Evolutionary conservation across 1,140 invertebrate species (phyloP).

Genomic region (Anastrepha ludens): DNA sequence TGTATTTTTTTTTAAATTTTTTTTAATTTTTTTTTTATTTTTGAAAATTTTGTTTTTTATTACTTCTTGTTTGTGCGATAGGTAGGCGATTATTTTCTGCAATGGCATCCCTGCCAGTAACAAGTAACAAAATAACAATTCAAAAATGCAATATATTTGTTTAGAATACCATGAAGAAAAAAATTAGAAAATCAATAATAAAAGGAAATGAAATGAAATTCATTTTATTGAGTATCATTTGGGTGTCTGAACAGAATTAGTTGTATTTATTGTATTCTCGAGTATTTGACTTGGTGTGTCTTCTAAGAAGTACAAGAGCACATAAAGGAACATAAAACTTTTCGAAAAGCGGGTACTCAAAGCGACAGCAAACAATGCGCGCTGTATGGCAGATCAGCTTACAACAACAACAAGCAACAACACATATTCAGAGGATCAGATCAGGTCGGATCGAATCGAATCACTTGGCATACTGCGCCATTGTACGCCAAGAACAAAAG

Average conservation of each 20-base stretch:
- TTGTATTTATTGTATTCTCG: conserved; percentile 15
- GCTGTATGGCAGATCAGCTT: not conserved
- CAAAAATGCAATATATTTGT: not conserved
- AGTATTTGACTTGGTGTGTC: conserved; percentile 24
- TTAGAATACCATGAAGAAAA: not conserved
- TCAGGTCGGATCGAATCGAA: too few species aligned
- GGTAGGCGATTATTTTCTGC: too few species aligned
- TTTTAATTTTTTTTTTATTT: too few species aligned
- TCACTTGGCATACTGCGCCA: too few species aligned
- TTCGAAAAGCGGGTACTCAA: not conserved
- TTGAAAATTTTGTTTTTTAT: too few species aligned
- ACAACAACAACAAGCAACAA: not conserved
- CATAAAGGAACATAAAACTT: not conserved
- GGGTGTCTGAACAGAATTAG: not conserved
- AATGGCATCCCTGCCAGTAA: not conserved
- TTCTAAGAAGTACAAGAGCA: not conserved
- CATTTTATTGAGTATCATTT: not conserved
- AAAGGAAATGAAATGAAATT: not conserved
- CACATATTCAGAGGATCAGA: too few species aligned
- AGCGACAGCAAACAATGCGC: conserved; percentile 11
- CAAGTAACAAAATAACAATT: not conserved
- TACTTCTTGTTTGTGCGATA: too few species aligned
- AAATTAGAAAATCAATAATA: not conserved
- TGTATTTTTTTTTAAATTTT: too few species aligned
- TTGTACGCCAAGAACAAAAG: not conserved